Conservation (phyloP, 2,888 invertebrate genomes). For the Chymomyza caudatula region DNA sequence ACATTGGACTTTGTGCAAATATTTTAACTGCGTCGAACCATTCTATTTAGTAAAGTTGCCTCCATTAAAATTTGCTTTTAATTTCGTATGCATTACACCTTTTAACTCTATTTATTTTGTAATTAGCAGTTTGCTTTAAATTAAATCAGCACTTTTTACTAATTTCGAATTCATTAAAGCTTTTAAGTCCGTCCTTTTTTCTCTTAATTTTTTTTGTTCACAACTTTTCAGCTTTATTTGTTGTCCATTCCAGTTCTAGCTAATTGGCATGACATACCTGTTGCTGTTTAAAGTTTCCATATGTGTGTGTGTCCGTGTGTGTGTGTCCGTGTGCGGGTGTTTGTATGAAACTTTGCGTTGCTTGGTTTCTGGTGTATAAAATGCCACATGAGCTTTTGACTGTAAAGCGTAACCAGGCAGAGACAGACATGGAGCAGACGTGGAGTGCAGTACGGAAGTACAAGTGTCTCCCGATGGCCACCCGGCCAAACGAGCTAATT, state of each 20-base stretch:
- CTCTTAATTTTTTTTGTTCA: background rate
- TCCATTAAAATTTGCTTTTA: too few species aligned
- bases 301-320: background rate
- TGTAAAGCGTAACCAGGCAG: background rate
- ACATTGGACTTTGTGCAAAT: too few species aligned
- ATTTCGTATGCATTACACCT: background rate
- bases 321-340: background rate
- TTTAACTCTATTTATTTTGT: background rate
- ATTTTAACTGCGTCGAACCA: too few species aligned
- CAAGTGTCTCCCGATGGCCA: slow-evolving; percentile 2
- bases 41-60: too few species aligned
- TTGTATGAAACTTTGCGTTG: slow-evolving; percentile 2
- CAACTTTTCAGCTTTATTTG: background rate
- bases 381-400: slow-evolving; percentile 33
- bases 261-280: background rate
- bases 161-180: background rate
- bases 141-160: background rate
- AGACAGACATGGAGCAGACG: background rate
- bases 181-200: background rate
- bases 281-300: background rate
- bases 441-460: background rate
- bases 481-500: slow-evolving; percentile 60
- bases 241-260: background rate
- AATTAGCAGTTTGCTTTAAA: background rate
- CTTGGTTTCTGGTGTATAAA: slow-evolving; percentile 8